Evolutionary conservation across 2,888 invertebrate species (phyloP).

Genomic region (Sesamia inferens): DNA sequence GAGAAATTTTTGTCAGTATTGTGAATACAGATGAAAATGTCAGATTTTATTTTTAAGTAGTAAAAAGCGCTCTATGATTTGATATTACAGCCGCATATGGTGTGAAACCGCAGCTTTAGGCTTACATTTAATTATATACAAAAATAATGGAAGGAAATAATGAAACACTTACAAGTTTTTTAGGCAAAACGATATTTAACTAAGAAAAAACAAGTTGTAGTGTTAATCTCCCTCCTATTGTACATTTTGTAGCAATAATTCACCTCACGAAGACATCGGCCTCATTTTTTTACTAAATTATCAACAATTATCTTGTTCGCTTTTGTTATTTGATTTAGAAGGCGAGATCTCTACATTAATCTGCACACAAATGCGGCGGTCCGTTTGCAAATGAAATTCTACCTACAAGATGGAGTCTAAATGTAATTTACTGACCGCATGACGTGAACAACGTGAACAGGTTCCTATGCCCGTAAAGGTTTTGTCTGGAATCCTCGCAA

Average conservation of each 20-base stretch:
- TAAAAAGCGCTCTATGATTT: neutral
- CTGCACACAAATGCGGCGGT: constrained; percentile 49
- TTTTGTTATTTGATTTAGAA: constrained; percentile 59
- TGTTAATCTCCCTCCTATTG: constrained; percentile 4
- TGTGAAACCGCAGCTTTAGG: neutral
- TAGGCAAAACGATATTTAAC: neutral
- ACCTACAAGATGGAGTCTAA: constrained; percentile 49
- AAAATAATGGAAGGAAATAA: neutral
- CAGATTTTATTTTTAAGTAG: neutral
- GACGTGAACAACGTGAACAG: constrained; percentile 28
- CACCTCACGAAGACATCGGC: constrained; percentile 25
- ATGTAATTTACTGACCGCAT: constrained; percentile 50
- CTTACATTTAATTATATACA: neutral
- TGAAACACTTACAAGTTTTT: neutral
- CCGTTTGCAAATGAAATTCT: constrained; percentile 60
- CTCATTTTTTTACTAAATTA: constrained; percentile 55
- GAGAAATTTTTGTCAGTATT: neutral
- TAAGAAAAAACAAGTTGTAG: neutral
- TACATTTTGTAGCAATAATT: constrained; percentile 42
- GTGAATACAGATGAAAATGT: neutral
- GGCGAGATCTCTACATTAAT: constrained; percentile 54
- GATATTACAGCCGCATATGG: neutral
- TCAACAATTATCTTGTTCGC: constrained; percentile 53
- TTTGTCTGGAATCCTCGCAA: constrained; percentile 36
- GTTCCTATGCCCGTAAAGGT: constrained; percentile 36